These are phyloP conservation scores for Gallinago stenura DNA, from an alignment of 2,797 vertebrate genomes.

Conservation along the genomic window DNA sequence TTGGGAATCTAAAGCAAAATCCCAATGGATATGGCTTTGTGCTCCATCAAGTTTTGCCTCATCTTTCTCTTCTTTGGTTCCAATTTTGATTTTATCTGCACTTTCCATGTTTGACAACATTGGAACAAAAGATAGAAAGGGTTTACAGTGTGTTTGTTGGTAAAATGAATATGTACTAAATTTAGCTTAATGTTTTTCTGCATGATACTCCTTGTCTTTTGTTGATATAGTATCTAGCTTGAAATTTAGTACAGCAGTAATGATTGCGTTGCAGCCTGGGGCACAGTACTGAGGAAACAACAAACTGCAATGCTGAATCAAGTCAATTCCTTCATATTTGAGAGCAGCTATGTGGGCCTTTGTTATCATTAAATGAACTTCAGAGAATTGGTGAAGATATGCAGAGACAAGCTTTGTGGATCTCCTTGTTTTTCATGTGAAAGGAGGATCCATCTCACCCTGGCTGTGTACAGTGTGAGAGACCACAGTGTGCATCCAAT, in stretches of 20 bases:
- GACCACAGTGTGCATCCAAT: accelerated
- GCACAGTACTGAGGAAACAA: neutral
- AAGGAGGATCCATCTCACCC: neutral
- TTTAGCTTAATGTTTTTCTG: neutral
- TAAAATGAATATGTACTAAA: neutral
- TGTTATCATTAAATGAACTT: conserved; percentile 1
- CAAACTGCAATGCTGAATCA: neutral
- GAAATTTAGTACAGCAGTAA: neutral
- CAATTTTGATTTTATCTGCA: neutral
- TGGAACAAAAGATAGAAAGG: neutral
- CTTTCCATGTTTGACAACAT: neutral
- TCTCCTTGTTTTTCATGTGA: neutral
- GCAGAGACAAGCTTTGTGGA: neutral
- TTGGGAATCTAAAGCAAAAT: neutral
- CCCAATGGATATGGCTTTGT: neutral
- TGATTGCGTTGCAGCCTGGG: neutral
- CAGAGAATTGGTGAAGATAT: neutral
- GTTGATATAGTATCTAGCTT: neutral
- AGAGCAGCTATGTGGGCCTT: neutral
- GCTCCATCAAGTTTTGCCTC: neutral
- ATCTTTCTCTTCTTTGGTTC: neutral
- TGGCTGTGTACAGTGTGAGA: neutral
- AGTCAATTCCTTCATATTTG: neutral
- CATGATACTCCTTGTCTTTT: neutral
- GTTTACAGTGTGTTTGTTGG: neutral